phyloP scores from a whole-genome alignment of 2,113 vertebrate species.

The Ctenomys sociabilis region DNA sequence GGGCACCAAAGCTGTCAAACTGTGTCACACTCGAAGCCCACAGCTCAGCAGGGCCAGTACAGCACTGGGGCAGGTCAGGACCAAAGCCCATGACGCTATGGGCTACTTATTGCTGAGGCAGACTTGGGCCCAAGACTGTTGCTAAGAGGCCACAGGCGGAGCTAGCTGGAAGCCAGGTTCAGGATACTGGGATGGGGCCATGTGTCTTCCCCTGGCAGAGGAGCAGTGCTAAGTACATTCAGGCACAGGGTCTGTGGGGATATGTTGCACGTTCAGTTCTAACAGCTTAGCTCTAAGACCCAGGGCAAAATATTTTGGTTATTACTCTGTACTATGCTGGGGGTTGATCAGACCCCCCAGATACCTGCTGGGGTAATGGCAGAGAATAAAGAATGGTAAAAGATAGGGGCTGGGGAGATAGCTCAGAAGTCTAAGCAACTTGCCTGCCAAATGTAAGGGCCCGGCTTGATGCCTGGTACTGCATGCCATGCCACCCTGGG shows the following conservation, averaged over 20 bases:
- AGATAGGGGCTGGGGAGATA: neutral
- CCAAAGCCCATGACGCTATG: neutral
- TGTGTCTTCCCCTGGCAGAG: neutral
- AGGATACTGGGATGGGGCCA: neutral
- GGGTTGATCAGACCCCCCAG: neutral
- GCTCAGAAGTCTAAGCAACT: too few species aligned
- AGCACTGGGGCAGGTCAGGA: neutral
- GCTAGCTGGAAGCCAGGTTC: neutral
- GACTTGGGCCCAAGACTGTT: neutral
- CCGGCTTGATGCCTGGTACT: too few species aligned
- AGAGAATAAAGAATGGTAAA: neutral
- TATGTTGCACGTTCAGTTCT: neutral
- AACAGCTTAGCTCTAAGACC: neutral
- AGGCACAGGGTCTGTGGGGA: neutral
- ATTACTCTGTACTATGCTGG: neutral
- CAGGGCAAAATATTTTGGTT: neutral
- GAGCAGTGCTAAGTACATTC: neutral
- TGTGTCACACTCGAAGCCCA: neutral
- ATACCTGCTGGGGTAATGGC: neutral
- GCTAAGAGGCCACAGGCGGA: neutral
- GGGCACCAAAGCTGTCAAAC: neutral
- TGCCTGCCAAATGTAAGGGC: too few species aligned
- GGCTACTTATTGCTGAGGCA: neutral
- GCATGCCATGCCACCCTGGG: too few species aligned
- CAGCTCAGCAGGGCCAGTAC: neutral